A percentile compares a stretch with the other conserved stretches of the same genome.
Conservation (phyloP, 2,888 invertebrate species). For the Dolichopus griseipennis region DNA sequence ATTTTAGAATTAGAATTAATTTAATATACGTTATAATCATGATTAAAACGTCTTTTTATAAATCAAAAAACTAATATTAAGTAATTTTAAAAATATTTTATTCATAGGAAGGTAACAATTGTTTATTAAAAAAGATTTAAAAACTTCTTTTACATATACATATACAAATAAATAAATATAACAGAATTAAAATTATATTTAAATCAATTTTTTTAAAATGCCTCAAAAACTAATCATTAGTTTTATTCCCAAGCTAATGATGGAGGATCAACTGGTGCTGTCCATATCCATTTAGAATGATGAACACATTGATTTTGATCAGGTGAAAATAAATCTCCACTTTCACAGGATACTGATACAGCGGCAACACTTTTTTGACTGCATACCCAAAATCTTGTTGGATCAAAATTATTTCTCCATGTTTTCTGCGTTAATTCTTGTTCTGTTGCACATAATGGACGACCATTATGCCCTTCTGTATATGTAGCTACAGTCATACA, state of each 20-base stretch:
- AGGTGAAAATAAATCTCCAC: background rate
- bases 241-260: background rate
- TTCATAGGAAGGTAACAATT: too few relatives aligned
- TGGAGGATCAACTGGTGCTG: slow-evolving; percentile 14
- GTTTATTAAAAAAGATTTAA: too few relatives aligned
- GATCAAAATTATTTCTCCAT: slow-evolving; percentile 18
- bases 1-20: too few relatives aligned
- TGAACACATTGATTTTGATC: slow-evolving; percentile 10
- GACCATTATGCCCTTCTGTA: slow-evolving; percentile 15
- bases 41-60: too few relatives aligned
- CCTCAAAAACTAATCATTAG: too few relatives aligned
- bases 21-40: too few relatives aligned
- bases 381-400: slow-evolving; percentile 17
- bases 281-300: slow-evolving; percentile 16
- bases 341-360: background rate
- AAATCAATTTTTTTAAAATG: too few relatives aligned
- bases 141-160: too few relatives aligned
- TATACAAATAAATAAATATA: too few relatives aligned
- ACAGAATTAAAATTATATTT: too few relatives aligned
- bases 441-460: slow-evolving; percentile 12
- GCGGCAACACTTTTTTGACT: background rate
- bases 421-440: slow-evolving; percentile 12
- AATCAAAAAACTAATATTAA: too few relatives aligned
- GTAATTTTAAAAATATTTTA: too few relatives aligned
- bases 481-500: background rate